A percentile compares a stretch with the other conserved stretches of the same genome.
Evolutionary conservation across 2,888 invertebrate species (phyloP).

Genomic region (Trisateles emortualis): DNA sequence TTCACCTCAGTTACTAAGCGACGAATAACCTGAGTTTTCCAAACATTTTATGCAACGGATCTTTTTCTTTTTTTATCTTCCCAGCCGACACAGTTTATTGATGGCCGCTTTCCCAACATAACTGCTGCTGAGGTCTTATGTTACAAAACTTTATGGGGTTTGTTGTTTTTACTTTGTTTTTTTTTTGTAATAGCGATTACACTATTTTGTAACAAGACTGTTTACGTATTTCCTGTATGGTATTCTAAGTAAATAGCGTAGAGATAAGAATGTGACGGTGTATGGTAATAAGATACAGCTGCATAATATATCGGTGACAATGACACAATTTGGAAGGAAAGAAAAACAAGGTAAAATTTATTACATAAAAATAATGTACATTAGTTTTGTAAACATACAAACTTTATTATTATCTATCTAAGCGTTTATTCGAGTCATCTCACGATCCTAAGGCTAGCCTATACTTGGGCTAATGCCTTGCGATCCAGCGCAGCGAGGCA

Average conservation of each 20-base stretch:
- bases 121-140: conserved; percentile 39
- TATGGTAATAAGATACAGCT: not conserved
- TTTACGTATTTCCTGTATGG: conserved; percentile 4
- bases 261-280: not conserved
- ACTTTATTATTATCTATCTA: too few relatives aligned
- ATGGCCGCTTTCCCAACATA: conserved; percentile 36
- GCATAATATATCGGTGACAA: too few relatives aligned
- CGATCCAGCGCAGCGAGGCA: too few relatives aligned
- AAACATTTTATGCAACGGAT: conserved; percentile 28
- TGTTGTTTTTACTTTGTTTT: conserved; percentile 18
- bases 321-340: too few relatives aligned
- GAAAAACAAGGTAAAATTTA: too few relatives aligned
- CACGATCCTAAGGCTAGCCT: too few relatives aligned
- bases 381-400: too few relatives aligned
- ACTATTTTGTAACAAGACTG: conserved; percentile 1
- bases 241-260: not conserved
- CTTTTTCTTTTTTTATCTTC: conserved; percentile 34
- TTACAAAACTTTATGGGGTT: conserved; percentile 21
- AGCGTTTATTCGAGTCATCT: too few relatives aligned
- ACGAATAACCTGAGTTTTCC: conserved; percentile 22
- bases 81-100: conserved; percentile 31
- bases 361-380: too few relatives aligned
- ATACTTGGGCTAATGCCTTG: too few relatives aligned
- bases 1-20: conserved; percentile 10
- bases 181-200: conserved; percentile 9